phyloP scores from a whole-genome alignment of 2,888 invertebrate species.

The Alitta virens region DNA sequence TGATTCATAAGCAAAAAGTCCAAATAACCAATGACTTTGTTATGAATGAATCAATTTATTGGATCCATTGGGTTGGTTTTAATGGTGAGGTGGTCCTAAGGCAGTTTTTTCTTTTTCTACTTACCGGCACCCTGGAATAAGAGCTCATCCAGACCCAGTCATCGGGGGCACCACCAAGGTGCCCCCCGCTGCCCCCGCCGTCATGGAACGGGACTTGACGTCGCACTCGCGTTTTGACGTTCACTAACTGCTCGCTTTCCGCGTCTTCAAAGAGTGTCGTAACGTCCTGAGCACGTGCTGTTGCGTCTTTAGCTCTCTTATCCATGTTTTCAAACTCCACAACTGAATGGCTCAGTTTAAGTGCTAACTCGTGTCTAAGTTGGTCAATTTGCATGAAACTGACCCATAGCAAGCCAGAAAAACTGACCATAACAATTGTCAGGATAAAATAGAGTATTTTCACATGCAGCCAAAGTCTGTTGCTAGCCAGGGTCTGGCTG shows the following conservation, averaged over 20 bases:
- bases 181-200: not conserved
- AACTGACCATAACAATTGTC: not conserved
- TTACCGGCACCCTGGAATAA: slow-evolving; percentile 26
- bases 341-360: not conserved
- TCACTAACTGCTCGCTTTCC: no score
- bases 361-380: slow-evolving; percentile 6
- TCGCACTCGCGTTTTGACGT: not conserved
- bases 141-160: slow-evolving; percentile 28
- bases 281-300: no score
- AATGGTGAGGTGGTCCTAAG: no score
- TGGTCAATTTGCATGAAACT: slow-evolving; percentile 9
- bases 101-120: no score
- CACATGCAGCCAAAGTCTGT: slow-evolving; percentile 9
- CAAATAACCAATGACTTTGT: no score
- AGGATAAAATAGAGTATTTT: slow-evolving; percentile 5
- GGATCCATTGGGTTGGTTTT: no score
- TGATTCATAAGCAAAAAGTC: no score
- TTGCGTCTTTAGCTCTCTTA: no score
- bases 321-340: slow-evolving; percentile 12
- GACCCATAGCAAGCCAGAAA: not conserved
- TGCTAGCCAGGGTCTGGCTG: not conserved
- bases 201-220: not conserved
- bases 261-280: no score
- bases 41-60: no score
- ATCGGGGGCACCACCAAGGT: slow-evolving; percentile 14